These are phyloP conservation scores for Gallinago undulata DNA, from an alignment of 2,113 vertebrate species.

Conservation along the genomic window DNA sequence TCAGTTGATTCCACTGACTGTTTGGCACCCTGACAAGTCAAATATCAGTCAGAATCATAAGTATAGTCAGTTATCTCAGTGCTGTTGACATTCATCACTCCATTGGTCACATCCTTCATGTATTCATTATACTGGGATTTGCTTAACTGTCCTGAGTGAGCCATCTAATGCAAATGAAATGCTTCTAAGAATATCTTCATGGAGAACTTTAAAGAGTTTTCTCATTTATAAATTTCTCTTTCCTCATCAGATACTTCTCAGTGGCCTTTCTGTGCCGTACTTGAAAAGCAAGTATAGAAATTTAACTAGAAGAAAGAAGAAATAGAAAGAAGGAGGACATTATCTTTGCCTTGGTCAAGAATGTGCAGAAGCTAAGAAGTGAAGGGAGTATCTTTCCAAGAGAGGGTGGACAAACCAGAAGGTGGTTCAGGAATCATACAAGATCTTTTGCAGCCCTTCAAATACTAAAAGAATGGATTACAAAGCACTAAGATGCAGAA, in stretches of 20 bases:
- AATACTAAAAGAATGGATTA: background rate
- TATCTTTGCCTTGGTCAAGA: background rate
- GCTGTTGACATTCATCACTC: background rate
- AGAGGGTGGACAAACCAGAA: background rate
- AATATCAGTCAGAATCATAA: background rate
- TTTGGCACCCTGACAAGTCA: background rate
- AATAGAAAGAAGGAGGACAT: background rate
- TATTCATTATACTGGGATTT: slow-evolving; percentile 7
- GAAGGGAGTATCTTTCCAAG: background rate
- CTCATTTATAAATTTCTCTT: background rate
- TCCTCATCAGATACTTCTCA: background rate
- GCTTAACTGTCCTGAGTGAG: background rate
- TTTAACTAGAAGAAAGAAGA: background rate
- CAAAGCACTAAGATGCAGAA: background rate
- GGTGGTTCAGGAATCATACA: background rate
- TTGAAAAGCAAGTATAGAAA: background rate
- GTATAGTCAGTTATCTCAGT: background rate
- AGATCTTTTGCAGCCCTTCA: background rate
- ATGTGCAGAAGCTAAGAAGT: background rate
- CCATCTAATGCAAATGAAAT: slow-evolving; percentile 17
- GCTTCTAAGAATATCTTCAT: background rate
- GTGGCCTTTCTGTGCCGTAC: background rate
- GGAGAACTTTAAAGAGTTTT: background rate
- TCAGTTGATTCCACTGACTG: background rate
- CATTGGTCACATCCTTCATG: background rate